Evolutionary conservation across 1,140 invertebrate genomes (phyloP).

Genomic region (Daktulosphaira vitifoliae): DNA sequence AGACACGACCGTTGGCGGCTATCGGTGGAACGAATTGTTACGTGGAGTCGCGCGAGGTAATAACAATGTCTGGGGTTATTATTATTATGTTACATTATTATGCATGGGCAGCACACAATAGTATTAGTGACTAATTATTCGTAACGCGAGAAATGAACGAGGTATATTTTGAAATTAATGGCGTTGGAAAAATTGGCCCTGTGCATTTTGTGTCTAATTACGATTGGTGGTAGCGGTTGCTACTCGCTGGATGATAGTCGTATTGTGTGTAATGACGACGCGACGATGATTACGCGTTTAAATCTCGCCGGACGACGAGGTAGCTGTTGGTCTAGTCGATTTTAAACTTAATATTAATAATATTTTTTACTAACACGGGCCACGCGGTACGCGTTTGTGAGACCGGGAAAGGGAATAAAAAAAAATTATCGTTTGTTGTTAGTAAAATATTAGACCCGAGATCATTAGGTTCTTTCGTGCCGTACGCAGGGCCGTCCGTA

Average conservation of each 20-base stretch:
- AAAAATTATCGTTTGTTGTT: conserved; percentile 17
- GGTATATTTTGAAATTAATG: not conserved
- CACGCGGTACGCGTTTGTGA: not conserved
- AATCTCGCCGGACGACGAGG: conserved; percentile 12
- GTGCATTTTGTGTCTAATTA: no score
- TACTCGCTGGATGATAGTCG: no score
- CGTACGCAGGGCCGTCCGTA: not conserved
- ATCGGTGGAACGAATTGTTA: no score
- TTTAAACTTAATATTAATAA: conserved; percentile 13
- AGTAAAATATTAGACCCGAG: conserved; percentile 28
- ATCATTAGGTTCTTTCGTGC: conserved; percentile 29
- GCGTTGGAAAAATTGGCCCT: no score
- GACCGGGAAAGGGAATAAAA: not conserved
- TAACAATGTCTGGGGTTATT: no score
- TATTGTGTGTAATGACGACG: conserved; percentile 24
- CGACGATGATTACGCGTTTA: conserved; percentile 26
- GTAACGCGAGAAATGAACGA: no score
- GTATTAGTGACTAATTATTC: no score
- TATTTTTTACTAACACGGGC: not conserved
- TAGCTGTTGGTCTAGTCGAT: not conserved
- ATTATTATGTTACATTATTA: no score
- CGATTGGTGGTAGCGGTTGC: no score
- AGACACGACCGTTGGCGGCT: no score
- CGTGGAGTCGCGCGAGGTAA: no score
- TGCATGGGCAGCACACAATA: no score